These are phyloP conservation scores for Chascanopsetta lugubris DNA, from an alignment of 2,113 vertebrate genomes.

Conservation along the genomic window DNA sequence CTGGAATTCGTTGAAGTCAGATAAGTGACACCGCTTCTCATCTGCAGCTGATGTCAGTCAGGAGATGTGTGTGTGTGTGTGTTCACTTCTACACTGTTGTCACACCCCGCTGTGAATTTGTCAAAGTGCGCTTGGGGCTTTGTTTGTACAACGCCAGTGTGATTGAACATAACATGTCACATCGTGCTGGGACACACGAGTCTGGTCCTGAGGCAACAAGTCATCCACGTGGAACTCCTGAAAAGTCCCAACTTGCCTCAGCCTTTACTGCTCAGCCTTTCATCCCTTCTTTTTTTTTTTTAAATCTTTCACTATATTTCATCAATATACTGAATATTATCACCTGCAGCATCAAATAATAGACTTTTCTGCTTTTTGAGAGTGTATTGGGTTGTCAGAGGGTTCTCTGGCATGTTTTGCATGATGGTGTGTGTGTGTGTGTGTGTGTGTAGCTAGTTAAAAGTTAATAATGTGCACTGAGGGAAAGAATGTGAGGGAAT, in stretches of 20 bases:
- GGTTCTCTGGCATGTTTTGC: constrained; percentile 6
- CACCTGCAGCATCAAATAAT: background rate
- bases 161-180: constrained; percentile 60
- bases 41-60: too few relatives aligned
- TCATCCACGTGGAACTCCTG: constrained; percentile 56
- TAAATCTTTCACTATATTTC: constrained; percentile 13
- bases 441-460: constrained; percentile 44
- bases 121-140: constrained; percentile 25
- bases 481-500: constrained; percentile 43
- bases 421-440: constrained; percentile 13
- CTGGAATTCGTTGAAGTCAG: too few relatives aligned
- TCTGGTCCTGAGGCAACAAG: constrained; percentile 55
- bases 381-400: background rate
- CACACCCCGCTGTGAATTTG: constrained; percentile 8
- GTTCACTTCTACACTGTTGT: background rate
- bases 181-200: constrained; percentile 61
- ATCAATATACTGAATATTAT: background rate
- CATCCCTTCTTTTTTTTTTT: background rate
- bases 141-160: constrained; percentile 29
- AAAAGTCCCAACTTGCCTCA: constrained; percentile 64
- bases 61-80: background rate
- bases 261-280: background rate
- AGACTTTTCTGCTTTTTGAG: background rate
- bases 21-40: too few relatives aligned
- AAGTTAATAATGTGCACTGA: constrained; percentile 41